phyloP scores from a whole-genome alignment of 2,797 vertebrate genomes.

The Sebastes hopkinsi region DNA sequence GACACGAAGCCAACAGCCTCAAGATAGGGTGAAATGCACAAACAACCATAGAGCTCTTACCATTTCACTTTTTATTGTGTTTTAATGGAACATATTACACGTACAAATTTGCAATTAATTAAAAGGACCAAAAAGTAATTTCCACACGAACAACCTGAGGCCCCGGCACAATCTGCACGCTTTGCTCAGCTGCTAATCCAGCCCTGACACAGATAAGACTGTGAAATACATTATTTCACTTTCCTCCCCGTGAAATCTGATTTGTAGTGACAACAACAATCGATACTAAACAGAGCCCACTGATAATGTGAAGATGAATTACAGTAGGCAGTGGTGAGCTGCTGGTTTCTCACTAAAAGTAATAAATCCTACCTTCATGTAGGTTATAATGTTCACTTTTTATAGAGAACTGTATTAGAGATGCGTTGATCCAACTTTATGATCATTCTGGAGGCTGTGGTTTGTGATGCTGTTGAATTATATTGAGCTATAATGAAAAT shows the following conservation, averaged over 20 bases:
- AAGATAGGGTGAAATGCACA: not conserved
- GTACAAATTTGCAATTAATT: not conserved
- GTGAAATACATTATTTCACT: not conserved
- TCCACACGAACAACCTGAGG: not conserved
- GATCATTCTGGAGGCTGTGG: not conserved
- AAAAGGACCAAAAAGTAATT: not conserved
- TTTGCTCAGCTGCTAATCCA: not conserved
- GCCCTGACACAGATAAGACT: not conserved
- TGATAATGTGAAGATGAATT: not conserved
- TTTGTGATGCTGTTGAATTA: not conserved
- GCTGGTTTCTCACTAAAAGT: not conserved
- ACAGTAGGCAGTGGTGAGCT: not conserved
- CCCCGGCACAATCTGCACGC: accelerated
- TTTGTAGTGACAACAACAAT: not conserved
- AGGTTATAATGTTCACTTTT: not conserved
- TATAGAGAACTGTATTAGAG: not conserved
- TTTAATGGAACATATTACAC: not conserved
- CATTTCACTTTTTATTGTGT: not conserved
- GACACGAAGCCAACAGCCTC: not conserved
- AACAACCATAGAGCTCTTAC: not conserved
- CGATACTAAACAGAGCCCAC: not conserved
- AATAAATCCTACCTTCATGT: not conserved
- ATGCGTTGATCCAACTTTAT: not conserved
- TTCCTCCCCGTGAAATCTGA: not conserved
- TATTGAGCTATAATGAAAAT: not conserved